phyloP scores from a whole-genome alignment of 2,888 invertebrate species.

The Eilema depressum region DNA sequence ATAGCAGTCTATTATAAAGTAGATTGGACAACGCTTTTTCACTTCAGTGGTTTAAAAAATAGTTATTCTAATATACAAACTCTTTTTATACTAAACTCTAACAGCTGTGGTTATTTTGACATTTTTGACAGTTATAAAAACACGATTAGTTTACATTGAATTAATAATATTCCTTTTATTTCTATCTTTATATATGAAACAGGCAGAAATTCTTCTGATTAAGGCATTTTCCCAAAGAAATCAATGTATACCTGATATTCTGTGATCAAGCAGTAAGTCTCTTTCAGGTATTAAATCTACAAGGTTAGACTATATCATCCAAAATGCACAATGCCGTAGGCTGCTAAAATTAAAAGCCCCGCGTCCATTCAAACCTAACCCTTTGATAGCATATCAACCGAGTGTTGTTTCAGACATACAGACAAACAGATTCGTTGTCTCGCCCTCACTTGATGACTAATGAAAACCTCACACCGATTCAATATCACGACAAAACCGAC shows the following conservation, averaged over 20 bases:
- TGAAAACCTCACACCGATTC: slow-evolving; percentile 63
- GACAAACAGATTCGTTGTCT: slow-evolving; percentile 76
- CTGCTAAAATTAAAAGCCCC: slow-evolving; percentile 66
- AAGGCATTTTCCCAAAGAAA: not conserved
- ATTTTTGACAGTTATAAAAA: slow-evolving; percentile 17
- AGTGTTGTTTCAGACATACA: slow-evolving; percentile 78
- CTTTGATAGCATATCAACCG: slow-evolving; percentile 75
- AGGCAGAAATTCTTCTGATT: not conserved
- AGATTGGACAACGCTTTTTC: not conserved
- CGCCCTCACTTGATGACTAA: slow-evolving; percentile 73
- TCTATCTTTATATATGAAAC: not conserved
- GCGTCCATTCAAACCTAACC: slow-evolving; percentile 56
- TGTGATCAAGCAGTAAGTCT: not conserved
- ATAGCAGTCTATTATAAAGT: no score
- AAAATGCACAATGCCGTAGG: slow-evolving; percentile 18
- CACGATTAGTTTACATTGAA: slow-evolving; percentile 7
- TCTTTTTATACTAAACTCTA: not conserved
- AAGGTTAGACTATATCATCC: slow-evolving; percentile 20
- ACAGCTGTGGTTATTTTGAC: not conserved
- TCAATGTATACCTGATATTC: not conserved
- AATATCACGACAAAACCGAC: slow-evolving; percentile 25
- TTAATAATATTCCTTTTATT: slow-evolving; percentile 6
- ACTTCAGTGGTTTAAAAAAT: not conserved
- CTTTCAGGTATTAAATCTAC: not conserved
- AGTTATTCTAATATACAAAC: not conserved